These are phyloP conservation scores for Tetanocera ferruginea DNA, from an alignment of 2,888 invertebrate genomes.

Conservation along the genomic window DNA sequence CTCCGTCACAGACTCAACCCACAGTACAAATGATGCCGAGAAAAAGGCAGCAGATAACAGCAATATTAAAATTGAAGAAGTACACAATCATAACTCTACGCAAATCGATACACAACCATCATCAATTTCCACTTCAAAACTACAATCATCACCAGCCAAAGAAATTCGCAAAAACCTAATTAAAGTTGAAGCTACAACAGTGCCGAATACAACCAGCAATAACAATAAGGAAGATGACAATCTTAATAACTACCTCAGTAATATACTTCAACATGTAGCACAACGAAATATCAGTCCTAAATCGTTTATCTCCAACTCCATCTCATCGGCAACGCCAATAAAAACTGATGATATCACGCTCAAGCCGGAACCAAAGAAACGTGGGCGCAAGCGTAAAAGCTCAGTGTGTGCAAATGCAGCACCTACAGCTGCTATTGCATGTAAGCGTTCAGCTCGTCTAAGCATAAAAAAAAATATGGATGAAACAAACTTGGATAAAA, in stretches of 20 bases:
- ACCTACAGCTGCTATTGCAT: conserved; percentile 7
- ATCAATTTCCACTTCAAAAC: no score
- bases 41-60: no score
- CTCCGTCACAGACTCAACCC: no score
- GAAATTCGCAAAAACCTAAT: no score
- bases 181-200: no score
- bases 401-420: conserved; percentile 3
- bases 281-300: conserved; percentile 6
- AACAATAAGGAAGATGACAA: not conserved
- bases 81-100: no score
- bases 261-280: not conserved
- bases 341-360: not conserved
- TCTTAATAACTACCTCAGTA: not conserved
- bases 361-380: conserved; percentile 24
- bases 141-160: no score
- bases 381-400: conserved; percentile 47
- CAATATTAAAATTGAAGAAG: no score
- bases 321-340: not conserved
- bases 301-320: not conserved
- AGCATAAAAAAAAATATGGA: conserved; percentile 38
- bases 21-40: no score
- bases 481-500: not conserved
- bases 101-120: no score
- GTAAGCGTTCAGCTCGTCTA: conserved; percentile 50
- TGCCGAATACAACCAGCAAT: no score